Evolutionary conservation across 2,113 vertebrate species (phyloP).

Genomic region (Calypte anna): DNA sequence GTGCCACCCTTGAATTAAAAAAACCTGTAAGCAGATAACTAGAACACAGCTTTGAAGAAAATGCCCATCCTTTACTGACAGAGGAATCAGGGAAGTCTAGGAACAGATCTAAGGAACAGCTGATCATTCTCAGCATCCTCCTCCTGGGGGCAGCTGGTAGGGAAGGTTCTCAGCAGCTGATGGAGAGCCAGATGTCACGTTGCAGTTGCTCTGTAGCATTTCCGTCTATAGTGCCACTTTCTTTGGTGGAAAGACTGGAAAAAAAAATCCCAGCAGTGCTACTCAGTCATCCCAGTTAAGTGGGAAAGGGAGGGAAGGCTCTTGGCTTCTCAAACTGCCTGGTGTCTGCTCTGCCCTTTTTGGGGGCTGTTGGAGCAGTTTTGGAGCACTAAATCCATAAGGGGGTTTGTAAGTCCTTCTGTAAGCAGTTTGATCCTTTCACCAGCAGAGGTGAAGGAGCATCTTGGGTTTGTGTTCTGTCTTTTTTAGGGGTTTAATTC

Average conservation of each 20-base stretch:
- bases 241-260: not conserved
- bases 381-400: not conserved
- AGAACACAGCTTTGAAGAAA: no score
- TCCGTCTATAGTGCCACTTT: not conserved
- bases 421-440: not conserved
- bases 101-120: not conserved
- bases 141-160: not conserved
- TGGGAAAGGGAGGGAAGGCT: not conserved
- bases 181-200: rapidly evolving
- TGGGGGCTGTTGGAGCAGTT: not conserved
- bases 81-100: not conserved
- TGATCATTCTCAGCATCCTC: not conserved
- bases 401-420: not conserved
- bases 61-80: not conserved
- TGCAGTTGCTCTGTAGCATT: not conserved
- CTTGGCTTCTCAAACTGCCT: rapidly evolving
- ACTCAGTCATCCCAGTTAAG: not conserved
- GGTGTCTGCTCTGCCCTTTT: not conserved
- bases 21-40: not conserved
- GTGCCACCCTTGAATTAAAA: not conserved
- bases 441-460: not conserved
- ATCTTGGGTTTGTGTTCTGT: not conserved
- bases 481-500: not conserved
- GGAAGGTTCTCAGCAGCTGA: not conserved
- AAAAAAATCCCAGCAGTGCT: not conserved